Conservation (phyloP, 2,113 vertebrate genomes). For the Stegostoma tigrinum region DNA sequence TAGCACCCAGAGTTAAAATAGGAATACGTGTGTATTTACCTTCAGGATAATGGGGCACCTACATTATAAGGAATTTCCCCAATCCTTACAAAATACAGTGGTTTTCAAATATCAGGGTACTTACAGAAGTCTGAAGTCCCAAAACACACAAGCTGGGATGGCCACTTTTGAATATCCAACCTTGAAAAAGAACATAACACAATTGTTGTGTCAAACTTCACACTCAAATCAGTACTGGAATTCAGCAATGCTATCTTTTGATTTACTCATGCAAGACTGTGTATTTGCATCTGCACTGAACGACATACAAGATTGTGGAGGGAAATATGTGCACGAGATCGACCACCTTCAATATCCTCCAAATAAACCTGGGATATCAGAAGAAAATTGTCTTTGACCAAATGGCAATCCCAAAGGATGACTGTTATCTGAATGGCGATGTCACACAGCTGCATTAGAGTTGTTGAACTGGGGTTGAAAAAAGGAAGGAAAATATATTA, state of each 20-base stretch:
- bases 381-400: neutral
- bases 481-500: neutral
- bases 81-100: too few species aligned
- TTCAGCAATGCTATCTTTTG: neutral
- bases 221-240: neutral
- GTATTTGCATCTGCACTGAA: neutral
- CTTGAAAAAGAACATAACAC: constrained; percentile 45
- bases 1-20: neutral
- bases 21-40: too few species aligned
- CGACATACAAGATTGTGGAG: neutral
- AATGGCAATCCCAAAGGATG: neutral
- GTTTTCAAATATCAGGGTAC: constrained; percentile 41
- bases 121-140: constrained; percentile 63
- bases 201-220: constrained; percentile 32
- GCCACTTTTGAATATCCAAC: constrained; percentile 46
- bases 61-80: neutral
- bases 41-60: neutral
- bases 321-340: neutral
- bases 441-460: neutral
- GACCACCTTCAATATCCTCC: neutral
- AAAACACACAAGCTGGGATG: constrained; percentile 59
- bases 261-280: neutral
- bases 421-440: neutral
- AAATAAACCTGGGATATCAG: neutral
- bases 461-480: neutral